A percentile compares a stretch with the other conserved stretches of the same genome.
phyloP scores from a whole-genome alignment of 2,797 vertebrate genomes.

The Emys orbicularis region DNA sequence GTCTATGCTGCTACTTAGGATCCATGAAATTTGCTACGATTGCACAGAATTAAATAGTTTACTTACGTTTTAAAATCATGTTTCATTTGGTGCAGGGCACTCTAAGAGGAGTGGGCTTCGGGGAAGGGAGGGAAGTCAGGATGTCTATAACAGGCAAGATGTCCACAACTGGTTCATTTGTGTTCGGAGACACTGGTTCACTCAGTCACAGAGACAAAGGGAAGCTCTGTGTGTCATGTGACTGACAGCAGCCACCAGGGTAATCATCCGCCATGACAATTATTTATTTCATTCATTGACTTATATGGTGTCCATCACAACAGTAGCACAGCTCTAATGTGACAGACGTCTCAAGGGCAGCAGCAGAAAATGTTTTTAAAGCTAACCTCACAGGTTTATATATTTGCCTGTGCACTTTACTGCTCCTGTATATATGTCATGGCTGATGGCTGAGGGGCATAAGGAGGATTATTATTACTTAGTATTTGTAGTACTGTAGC shows the following conservation, averaged over 20 bases:
- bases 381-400: not conserved
- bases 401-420: rapidly evolving
- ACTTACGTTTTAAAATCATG: not conserved
- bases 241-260: not conserved
- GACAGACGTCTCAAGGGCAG: not conserved
- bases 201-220: not conserved
- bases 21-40: not conserved
- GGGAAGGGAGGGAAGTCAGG: not conserved
- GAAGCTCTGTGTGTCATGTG: not conserved
- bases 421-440: not conserved
- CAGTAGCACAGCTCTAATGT: not conserved
- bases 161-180: not conserved
- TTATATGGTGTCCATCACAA: not conserved
- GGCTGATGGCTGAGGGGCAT: not conserved
- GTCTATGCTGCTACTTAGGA: rapidly evolving
- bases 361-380: not conserved
- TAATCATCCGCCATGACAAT: rapidly evolving
- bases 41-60: rapidly evolving
- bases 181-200: not conserved
- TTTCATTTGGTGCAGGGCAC: rapidly evolving
- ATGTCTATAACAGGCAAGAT: not conserved
- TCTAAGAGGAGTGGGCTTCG: not conserved
- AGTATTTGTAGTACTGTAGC: not conserved
- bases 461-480: not conserved
- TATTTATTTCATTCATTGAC: not conserved